These are phyloP conservation scores for Blastomussa wellsi DNA, from an alignment of 92 coral and sea anemone genomes.

Conservation along the genomic window DNA sequence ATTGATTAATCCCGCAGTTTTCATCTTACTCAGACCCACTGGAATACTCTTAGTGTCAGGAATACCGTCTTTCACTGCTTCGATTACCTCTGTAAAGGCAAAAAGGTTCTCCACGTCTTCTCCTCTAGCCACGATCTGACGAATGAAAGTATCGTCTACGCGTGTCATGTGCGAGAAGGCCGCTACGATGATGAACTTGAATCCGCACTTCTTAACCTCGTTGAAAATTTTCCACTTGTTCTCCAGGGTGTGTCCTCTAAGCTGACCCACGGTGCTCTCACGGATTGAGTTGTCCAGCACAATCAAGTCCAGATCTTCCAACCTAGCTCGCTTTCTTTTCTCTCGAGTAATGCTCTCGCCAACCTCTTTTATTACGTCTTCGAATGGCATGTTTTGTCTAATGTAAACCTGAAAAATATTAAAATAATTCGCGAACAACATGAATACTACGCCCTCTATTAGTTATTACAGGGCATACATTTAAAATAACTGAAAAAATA, in stretches of 20 bases:
- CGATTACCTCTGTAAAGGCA: slow-evolving; percentile 69
- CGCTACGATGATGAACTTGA: slow-evolving; percentile 57
- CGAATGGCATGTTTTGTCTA: slow-evolving; percentile 25
- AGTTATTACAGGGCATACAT: too few species aligned
- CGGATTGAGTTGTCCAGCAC: slow-evolving; percentile 38
- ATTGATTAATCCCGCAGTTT: slow-evolving; percentile 32
- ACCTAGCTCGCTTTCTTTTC: slow-evolving; percentile 31
- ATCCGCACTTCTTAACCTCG: slow-evolving; percentile 60
- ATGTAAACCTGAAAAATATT: neutral
- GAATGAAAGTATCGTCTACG: slow-evolving; percentile 57
- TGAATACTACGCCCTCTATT: neutral
- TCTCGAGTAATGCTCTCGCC: slow-evolving; percentile 23
- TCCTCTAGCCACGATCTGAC: slow-evolving; percentile 42
- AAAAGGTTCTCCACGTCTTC: slow-evolving; percentile 55
- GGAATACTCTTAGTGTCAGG: slow-evolving; percentile 47
- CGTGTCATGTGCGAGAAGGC: slow-evolving; percentile 74
- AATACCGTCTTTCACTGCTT: slow-evolving; percentile 43
- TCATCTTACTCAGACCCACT: slow-evolving; percentile 39
- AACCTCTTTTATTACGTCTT: slow-evolving; percentile 22
- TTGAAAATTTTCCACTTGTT: slow-evolving; percentile 66
- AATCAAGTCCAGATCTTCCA: slow-evolving; percentile 32
- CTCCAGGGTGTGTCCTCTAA: slow-evolving; percentile 51
- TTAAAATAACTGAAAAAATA: too few species aligned
- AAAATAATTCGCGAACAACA: neutral
- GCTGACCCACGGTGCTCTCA: slow-evolving; percentile 45